These are phyloP conservation scores for Pristionchus mayeri DNA, from an alignment of 2,888 invertebrate genomes.

Conservation along the genomic window DNA sequence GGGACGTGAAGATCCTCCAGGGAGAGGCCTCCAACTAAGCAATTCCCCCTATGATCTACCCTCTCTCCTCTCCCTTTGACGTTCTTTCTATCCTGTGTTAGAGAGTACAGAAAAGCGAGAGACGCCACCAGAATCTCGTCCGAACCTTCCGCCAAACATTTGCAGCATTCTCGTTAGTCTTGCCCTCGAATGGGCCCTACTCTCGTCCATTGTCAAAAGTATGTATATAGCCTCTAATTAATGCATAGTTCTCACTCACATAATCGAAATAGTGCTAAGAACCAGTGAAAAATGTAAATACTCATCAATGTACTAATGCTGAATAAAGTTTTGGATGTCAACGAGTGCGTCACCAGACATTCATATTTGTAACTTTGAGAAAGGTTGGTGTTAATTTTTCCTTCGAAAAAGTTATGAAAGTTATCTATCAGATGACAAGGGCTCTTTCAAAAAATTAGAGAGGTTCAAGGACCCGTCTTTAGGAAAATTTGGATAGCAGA, in stretches of 20 bases:
- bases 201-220: neutral
- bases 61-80: neutral
- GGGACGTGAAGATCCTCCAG: slow-evolving; percentile 74
- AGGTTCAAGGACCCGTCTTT: no score
- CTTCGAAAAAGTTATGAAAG: no score
- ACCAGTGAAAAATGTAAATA: neutral
- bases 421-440: no score
- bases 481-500: no score
- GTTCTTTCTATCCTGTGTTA: neutral
- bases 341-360: no score
- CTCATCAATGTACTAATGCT: no score
- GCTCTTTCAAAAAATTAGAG: no score
- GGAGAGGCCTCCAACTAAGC: slow-evolving; percentile 70
- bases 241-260: neutral
- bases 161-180: slow-evolving; percentile 11
- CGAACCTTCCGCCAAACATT: neutral
- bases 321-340: neutral
- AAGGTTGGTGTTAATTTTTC: no score
- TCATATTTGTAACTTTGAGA: no score
- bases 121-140: neutral
- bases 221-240: neutral
- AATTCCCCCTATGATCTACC: neutral
- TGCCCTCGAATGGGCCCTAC: neutral
- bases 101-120: neutral
- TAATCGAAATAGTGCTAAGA: neutral